Percentiles rank a stretch among this genome's conserved stretches.
phyloP scores from a whole-genome alignment of 2,113 vertebrate genomes.

The Varanus salvator region DNA sequence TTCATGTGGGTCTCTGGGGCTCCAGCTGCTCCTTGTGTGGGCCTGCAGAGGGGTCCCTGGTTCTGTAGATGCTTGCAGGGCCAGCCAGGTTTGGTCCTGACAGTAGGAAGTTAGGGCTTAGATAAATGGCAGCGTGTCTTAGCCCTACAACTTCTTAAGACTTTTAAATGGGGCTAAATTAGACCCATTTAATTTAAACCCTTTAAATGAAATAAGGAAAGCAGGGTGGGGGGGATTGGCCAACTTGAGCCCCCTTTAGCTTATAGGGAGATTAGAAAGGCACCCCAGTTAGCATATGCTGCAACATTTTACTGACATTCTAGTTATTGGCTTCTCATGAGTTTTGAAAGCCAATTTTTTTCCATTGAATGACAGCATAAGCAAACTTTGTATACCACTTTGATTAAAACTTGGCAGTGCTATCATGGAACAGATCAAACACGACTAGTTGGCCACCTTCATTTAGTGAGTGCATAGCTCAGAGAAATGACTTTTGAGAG shows the following conservation, averaged over 20 bases:
- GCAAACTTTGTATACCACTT: background rate
- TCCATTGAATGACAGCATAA: constrained; percentile 8
- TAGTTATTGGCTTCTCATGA: background rate
- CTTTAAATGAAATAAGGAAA: no score
- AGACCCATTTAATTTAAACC: no score
- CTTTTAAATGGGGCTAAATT: background rate
- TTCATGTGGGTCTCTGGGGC: no score
- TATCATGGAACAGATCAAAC: background rate
- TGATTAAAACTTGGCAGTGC: background rate
- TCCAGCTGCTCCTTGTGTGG: no score
- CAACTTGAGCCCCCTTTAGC: no score
- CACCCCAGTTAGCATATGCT: background rate
- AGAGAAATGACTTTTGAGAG: background rate
- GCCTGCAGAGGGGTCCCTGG: no score
- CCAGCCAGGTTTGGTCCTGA: no score
- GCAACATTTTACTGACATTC: background rate
- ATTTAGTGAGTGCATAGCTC: background rate
- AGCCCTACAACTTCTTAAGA: no score
- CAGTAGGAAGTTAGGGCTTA: background rate
- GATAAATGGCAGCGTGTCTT: no score
- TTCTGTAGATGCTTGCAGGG: no score
- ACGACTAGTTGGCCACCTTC: background rate
- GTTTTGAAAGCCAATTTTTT: background rate
- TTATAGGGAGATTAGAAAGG: background rate
- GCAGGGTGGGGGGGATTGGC: no score